phyloP scores from a whole-genome alignment of 1,140 invertebrate genomes.

The Drosophila busckii region DNA sequence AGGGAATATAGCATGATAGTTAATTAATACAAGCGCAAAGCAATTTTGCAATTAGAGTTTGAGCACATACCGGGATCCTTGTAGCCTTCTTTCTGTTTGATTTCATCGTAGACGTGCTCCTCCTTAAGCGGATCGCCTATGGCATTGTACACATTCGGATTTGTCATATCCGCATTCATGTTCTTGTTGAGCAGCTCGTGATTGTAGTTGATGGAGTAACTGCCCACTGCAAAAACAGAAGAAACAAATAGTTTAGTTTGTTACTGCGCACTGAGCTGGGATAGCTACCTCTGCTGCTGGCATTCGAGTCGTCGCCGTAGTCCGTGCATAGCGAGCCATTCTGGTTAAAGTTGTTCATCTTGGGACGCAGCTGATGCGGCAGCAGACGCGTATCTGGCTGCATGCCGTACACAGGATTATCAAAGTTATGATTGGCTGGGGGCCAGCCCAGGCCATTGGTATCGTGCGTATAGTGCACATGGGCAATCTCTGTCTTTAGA shows the following conservation, averaged over 20 bases:
- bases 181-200: conserved; percentile 85
- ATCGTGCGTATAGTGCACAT: conserved; percentile 94
- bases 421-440: conserved; percentile 91
- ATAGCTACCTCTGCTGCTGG: conserved; percentile 62
- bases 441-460: conserved; percentile 82
- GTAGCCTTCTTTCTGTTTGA: conserved; percentile 87
- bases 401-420: conserved; percentile 94
- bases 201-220: conserved; percentile 80
- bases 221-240: conserved; percentile 75
- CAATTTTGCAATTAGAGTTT: not conserved
- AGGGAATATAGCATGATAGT: conserved; percentile 34
- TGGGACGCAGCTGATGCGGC: conserved; percentile 82
- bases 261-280: not conserved
- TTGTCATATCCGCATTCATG: conserved; percentile 88
- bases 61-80: conserved; percentile 79
- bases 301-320: conserved; percentile 68
- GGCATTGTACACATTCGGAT: conserved; percentile 92
- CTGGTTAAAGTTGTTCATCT: conserved; percentile 78
- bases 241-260: not conserved
- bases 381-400: conserved; percentile 82
- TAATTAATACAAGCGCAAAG: not conserved
- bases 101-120: conserved; percentile 95
- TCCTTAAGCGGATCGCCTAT: conserved; percentile 85
- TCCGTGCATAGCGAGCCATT: conserved; percentile 36
- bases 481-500: conserved; percentile 91